Evolutionary conservation across 2,797 vertebrate species (phyloP).

Genomic region (Neomorphus geoffroyi): DNA sequence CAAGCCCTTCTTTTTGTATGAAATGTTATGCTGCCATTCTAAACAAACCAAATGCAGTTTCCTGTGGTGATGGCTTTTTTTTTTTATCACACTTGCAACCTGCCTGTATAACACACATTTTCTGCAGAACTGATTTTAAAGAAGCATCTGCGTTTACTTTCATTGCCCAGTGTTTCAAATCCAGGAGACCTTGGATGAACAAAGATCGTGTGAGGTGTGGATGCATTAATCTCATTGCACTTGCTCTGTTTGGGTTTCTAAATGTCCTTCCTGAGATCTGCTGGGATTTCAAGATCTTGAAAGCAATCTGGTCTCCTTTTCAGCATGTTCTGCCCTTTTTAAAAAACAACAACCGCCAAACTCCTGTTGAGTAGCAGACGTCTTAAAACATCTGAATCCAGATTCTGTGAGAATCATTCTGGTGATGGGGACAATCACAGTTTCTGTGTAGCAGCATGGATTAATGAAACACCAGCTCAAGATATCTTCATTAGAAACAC

Average conservation of each 20-base stretch:
- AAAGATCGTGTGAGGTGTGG: neutral
- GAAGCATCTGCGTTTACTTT: neutral
- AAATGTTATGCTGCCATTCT: slow-evolving; percentile 4
- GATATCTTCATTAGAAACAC: neutral
- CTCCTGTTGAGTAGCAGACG: neutral
- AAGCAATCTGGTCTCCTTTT: neutral
- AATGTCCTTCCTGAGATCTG: neutral
- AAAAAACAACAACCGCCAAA: neutral
- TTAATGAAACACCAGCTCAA: neutral
- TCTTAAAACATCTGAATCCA: neutral
- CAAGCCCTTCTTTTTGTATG: neutral
- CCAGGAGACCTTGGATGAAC: neutral
- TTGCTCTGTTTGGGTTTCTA: slow-evolving; percentile 3
- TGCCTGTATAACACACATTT: neutral
- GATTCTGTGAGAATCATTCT: neutral
- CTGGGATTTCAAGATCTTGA: neutral
- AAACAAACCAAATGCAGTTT: neutral
- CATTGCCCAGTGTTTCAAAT: neutral
- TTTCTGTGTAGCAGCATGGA: neutral
- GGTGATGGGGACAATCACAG: neutral
- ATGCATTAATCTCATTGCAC: neutral
- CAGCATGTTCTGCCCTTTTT: neutral
- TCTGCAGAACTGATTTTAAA: slow-evolving; percentile 16
- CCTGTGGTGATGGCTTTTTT: neutral
- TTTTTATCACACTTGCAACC: neutral